Percentiles rank a stretch among this genome's conserved stretches.
These are phyloP conservation scores for Eleginops maclovinus DNA, from an alignment of 2,113 vertebrate species.

Conservation along the genomic window DNA sequence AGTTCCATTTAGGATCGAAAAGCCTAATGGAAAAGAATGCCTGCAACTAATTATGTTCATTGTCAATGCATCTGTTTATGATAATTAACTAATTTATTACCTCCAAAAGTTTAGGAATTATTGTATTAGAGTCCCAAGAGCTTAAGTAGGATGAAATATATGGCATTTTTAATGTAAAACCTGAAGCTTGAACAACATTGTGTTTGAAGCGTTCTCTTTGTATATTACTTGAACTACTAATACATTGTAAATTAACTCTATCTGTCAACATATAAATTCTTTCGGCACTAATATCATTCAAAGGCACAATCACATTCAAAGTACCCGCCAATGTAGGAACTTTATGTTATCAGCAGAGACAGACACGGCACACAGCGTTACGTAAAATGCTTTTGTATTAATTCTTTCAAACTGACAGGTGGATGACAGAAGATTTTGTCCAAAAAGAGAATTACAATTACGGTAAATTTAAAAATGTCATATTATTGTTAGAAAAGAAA, in stretches of 20 bases:
- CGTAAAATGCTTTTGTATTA: slow-evolving; percentile 81
- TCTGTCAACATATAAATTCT: background rate
- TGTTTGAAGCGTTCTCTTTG: background rate
- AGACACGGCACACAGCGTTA: slow-evolving; percentile 63
- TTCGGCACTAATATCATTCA: background rate
- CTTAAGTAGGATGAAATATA: background rate
- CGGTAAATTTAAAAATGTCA: slow-evolving; percentile 68
- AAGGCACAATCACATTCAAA: slow-evolving; percentile 13
- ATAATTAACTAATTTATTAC: background rate
- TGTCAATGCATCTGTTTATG: background rate
- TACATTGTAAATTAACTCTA: background rate
- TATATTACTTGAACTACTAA: background rate
- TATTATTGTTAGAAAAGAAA: slow-evolving; percentile 70
- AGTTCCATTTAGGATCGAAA: background rate
- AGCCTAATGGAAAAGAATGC: background rate
- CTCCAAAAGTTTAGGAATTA: no score
- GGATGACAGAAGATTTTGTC: slow-evolving; percentile 71
- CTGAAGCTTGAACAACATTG: background rate
- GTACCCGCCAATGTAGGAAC: slow-evolving; percentile 13
- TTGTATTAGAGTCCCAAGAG: background rate
- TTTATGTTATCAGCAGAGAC: slow-evolving; percentile 39
- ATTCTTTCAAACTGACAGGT: slow-evolving; percentile 75
- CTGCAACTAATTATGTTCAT: background rate
- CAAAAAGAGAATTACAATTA: slow-evolving; percentile 72
- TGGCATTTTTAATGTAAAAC: background rate